Evolutionary conservation across 2,113 vertebrate species (phyloP), one percentile per base, ranked within the genome.

Genomic region (Chlamydotis undulata): DNA sequence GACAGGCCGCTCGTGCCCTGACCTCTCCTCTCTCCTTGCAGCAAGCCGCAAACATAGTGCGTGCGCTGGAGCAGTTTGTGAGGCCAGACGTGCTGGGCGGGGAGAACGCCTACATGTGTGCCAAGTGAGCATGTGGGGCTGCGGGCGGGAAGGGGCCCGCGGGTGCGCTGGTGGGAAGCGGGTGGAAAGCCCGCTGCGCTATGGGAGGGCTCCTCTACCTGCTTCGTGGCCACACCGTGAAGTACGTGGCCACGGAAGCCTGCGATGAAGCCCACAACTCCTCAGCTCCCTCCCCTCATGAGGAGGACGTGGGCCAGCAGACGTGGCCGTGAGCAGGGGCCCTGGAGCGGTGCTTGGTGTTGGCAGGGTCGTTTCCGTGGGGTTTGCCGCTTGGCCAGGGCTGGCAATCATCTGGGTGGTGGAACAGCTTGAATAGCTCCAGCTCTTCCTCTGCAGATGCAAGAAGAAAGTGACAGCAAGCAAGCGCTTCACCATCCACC

Each of bases 91-190:
- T 98, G 68, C 98, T 99, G 86, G 99, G 98, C 3, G 99, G 99
- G 29, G 99, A 99, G 87, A 99, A 99, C 3, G 99, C 99, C 77
- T 99, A 99, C 96, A 99, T 99, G 99, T 99, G 99, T 89, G 98
- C 98, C 71, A 99, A 97, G 99, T 99, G 96, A 98, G 99, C 98
- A 10, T 33, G 53, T 1, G 23, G 79, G 52, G 49, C 79, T 33
- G 65, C 1, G 41, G 9, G 33, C 1, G 3, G 7, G 19, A 29
- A 0, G 8, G 61, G 21, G 23, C 21, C 23, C 3, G 0, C 0
- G 8, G 55, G 22, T 19, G 64, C 6, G 26, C 83, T 52, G 21
- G 9, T 52, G 68, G 68, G 49, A 50, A 24, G 53, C 25, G 35
- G 47, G 52, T 41, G 41, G 41, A 41, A 41, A 41, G 41, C 41